These are phyloP conservation scores for Pangasius mekongensis DNA, from an alignment of 2,797 vertebrate genomes.

Conservation along the genomic window DNA sequence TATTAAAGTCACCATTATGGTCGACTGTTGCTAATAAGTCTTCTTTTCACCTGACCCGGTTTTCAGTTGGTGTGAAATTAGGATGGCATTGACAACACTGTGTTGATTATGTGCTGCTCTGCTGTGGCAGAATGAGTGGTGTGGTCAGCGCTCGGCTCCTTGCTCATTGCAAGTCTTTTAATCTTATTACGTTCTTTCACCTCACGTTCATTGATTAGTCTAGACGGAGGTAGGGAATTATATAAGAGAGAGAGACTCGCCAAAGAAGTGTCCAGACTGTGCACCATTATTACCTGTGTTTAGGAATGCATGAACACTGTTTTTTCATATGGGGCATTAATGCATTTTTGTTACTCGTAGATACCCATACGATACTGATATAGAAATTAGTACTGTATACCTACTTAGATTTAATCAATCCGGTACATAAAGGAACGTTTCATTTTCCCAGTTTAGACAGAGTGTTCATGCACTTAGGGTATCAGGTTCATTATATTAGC, in stretches of 20 bases:
- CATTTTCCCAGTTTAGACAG: neutral
- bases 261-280: neutral
- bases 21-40: neutral
- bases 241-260: neutral
- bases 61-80: conserved; percentile 3
- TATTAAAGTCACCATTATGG: neutral
- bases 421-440: neutral
- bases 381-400: neutral
- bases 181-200: conserved; percentile 40
- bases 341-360: neutral
- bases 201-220: conserved; percentile 45
- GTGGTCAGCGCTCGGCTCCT: conserved; percentile 32
- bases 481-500: neutral
- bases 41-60: neutral
- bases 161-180: conserved; percentile 33
- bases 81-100: neutral
- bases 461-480: neutral
- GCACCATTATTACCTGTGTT: neutral
- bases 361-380: neutral
- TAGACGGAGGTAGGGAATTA: neutral
- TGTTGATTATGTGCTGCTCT: conserved; percentile 49
- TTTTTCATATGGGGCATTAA: neutral
- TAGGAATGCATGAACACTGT: neutral
- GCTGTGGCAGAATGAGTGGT: conserved; percentile 2
- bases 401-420: neutral